Evolutionary conservation across 2,113 vertebrate genomes (phyloP).

Genomic region (Podilymbus podiceps): DNA sequence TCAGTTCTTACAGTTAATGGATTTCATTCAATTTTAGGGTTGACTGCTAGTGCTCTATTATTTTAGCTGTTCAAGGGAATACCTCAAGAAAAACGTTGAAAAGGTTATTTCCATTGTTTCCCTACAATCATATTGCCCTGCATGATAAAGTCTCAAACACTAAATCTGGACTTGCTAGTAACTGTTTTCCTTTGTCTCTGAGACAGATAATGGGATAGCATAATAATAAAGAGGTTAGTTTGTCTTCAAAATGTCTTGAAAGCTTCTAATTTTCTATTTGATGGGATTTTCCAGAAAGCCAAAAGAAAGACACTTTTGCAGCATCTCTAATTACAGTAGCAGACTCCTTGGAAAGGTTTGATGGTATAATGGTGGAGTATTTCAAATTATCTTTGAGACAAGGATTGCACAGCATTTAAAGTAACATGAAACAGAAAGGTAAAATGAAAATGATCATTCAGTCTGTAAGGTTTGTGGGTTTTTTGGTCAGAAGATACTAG

Average conservation of each 20-base stretch:
- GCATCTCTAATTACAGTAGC: not conserved
- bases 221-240: not conserved
- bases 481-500: not conserved
- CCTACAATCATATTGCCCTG: not conserved
- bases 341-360: not conserved
- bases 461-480: fast-evolving
- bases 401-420: not conserved
- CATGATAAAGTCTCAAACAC: not conserved
- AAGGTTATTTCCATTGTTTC: constrained; percentile 8
- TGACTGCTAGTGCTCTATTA: not conserved
- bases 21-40: constrained; percentile 22
- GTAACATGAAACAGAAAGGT: not conserved
- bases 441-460: not conserved
- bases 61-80: not conserved
- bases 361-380: not conserved
- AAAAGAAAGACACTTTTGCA: not conserved
- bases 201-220: not conserved
- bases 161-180: not conserved
- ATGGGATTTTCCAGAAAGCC: not conserved
- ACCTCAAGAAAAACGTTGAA: not conserved
- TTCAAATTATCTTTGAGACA: not conserved
- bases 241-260: not conserved
- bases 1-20: not conserved
- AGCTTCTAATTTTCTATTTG: not conserved
- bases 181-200: not conserved